These are phyloP conservation scores for Endomychus coccineus DNA, from an alignment of 2,888 invertebrate species.

Conservation along the genomic window DNA sequence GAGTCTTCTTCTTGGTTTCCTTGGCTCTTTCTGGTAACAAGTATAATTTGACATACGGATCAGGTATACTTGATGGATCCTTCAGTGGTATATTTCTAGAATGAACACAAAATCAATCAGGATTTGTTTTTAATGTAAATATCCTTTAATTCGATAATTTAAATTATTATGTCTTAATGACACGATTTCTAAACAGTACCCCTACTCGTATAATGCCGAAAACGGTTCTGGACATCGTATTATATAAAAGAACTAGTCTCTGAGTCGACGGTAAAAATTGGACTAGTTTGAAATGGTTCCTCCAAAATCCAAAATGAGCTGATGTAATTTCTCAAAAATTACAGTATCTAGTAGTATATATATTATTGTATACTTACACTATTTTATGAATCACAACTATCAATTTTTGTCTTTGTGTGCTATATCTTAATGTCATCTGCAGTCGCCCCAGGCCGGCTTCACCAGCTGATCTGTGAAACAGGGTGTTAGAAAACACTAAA, in stretches of 20 bases:
- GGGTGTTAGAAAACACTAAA: too few species aligned
- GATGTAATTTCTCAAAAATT: not conserved
- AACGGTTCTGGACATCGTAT: too few species aligned
- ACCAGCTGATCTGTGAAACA: constrained; percentile 60
- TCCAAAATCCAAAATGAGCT: too few species aligned
- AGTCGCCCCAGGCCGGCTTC: constrained; percentile 72
- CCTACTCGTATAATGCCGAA: too few species aligned
- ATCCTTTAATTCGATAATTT: too few species aligned
- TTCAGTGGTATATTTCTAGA: constrained; percentile 40
- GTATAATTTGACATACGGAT: constrained; percentile 86
- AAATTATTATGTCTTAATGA: too few species aligned
- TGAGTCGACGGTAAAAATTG: too few species aligned
- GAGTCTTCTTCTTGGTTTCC: constrained; percentile 81
- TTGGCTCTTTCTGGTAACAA: constrained; percentile 76
- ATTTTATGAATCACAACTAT: constrained; percentile 84
- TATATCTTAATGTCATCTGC: constrained; percentile 78
- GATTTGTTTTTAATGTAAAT: too few species aligned
- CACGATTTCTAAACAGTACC: too few species aligned
- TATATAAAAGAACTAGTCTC: too few species aligned
- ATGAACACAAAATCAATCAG: too few species aligned
- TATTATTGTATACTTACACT: constrained; percentile 55
- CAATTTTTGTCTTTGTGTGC: constrained; percentile 72
- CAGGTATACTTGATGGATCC: constrained; percentile 77
- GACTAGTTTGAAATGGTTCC: too few species aligned
- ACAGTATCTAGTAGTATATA: not conserved